phyloP scores from a whole-genome alignment of 35 echinoderm and acorn worm species.

The Heliocidaris erythrogramma region DNA sequence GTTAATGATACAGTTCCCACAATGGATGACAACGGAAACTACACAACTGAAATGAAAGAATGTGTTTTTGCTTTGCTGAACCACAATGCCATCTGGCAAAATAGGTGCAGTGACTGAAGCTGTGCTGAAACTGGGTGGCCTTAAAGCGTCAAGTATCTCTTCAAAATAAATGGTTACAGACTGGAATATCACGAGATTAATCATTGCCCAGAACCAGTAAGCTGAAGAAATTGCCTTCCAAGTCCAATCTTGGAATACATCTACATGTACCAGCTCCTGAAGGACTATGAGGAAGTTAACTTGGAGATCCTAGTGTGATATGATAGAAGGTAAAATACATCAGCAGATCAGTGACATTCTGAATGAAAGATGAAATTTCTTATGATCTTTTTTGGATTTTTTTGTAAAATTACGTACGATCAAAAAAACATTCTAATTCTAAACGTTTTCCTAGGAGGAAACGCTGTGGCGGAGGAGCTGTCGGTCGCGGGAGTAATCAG shows the following conservation, averaged over 20 bases:
- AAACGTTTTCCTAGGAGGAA: too few relatives aligned
- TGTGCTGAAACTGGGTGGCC: constrained; percentile 52
- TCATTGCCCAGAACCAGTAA: constrained; percentile 40
- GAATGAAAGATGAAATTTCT: too few relatives aligned
- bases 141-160: constrained; percentile 23
- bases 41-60: constrained; percentile 23
- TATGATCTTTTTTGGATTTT: too few relatives aligned
- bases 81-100: constrained; percentile 47
- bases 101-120: constrained; percentile 36
- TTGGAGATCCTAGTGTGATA: too few relatives aligned
- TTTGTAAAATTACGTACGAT: too few relatives aligned
- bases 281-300: too few relatives aligned
- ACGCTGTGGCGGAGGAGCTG: too few relatives aligned
- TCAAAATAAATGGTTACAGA: constrained; percentile 41
- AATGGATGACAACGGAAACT: constrained; percentile 5
- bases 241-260: constrained; percentile 24
- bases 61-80: constrained; percentile 56
- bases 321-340: too few relatives aligned
- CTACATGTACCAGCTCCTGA: too few relatives aligned
- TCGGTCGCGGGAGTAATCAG: too few relatives aligned
- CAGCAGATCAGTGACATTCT: too few relatives aligned
- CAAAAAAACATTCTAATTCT: too few relatives aligned
- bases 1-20: constrained; percentile 35
- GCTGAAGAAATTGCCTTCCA: constrained; percentile 53
- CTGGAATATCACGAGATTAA: constrained; percentile 58